Evolutionary conservation across 2,797 vertebrate genomes (phyloP), one percentile per base, ranked within the genome.

Genomic region (Clarias fuscus): DNA sequence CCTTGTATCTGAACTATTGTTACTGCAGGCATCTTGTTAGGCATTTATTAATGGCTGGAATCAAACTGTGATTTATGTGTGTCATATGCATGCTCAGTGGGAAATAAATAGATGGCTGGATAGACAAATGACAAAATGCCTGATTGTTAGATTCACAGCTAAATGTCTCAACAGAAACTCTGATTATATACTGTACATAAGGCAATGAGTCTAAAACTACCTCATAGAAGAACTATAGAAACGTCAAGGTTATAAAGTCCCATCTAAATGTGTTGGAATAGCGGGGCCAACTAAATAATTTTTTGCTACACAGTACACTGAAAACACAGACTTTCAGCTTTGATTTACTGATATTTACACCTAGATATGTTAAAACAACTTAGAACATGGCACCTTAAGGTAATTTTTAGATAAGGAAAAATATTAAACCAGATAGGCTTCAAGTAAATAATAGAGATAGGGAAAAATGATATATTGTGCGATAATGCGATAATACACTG

Each of bases 31-130:
- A 22, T 59, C 53, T 59, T 59, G 53, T 33, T 5, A 2, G 27
- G 17, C 10, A 59, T 77, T 77, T 59, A 77, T 77, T 77, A 59
- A 58, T 33, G 27, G 59, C 56, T 77, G 27, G 27, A 77, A 77
- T 33, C 27, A 77, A 58, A 33, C 20, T 33, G 75, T 59, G 75
- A 77, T 77, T 30, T 20, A 59, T 58, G 75, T 53, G 72, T 1
- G 15, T 73, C 72, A 53, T 53, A 73, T 73, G 73, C 56, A 48
- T 11, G n/a, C 73, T 8, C 15, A 56, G 73, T 30, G 24, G 15
- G 73, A 18, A 76, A 58, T 76, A 7, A 8, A 76, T 58, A n/a
- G 73, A 76, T 10, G 7, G 48, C 7, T 56, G n/a, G n/a, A 58
- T 56, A 56, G 14, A 30, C 24, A 18, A 53, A 53, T 73, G 43